A percentile compares a stretch with the other conserved stretches of the same genome.
These are phyloP conservation scores for Notocelia uddmanniana DNA, from an alignment of 2,888 invertebrate species.

Conservation along the genomic window DNA sequence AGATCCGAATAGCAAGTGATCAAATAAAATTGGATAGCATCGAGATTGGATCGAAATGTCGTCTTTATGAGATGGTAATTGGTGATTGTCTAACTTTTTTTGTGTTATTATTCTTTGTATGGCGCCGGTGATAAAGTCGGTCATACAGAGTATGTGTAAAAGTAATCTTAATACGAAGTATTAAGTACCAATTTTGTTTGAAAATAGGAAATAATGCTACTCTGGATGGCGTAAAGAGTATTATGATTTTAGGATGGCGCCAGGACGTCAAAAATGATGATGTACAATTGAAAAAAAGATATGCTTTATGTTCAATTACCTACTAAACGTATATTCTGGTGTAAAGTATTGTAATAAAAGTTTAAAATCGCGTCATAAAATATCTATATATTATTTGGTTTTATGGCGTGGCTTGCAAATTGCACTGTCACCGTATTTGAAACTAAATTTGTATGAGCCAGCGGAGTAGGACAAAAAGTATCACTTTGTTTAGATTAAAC, in stretches of 20 bases:
- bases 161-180: neutral
- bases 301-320: neutral
- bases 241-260: neutral
- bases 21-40: constrained; percentile 52
- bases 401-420: neutral
- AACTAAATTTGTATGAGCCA: constrained; percentile 21
- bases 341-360: neutral
- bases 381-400: neutral
- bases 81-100: constrained; percentile 45
- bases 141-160: neutral
- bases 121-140: neutral
- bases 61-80: constrained; percentile 46
- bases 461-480: constrained; percentile 16
- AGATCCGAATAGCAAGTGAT: constrained; percentile 64
- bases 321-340: too few relatives aligned
- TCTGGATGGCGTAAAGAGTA: neutral
- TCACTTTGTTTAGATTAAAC: neutral
- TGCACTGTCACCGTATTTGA: constrained; percentile 6
- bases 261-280: neutral
- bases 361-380: neutral
- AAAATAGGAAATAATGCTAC: neutral
- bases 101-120: constrained; percentile 28
- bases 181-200: neutral
- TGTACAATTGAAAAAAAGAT: too few relatives aligned
- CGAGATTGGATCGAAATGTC: constrained; percentile 49